phyloP scores from a whole-genome alignment of 2,888 invertebrate genomes.

The Agelastica alni region DNA sequence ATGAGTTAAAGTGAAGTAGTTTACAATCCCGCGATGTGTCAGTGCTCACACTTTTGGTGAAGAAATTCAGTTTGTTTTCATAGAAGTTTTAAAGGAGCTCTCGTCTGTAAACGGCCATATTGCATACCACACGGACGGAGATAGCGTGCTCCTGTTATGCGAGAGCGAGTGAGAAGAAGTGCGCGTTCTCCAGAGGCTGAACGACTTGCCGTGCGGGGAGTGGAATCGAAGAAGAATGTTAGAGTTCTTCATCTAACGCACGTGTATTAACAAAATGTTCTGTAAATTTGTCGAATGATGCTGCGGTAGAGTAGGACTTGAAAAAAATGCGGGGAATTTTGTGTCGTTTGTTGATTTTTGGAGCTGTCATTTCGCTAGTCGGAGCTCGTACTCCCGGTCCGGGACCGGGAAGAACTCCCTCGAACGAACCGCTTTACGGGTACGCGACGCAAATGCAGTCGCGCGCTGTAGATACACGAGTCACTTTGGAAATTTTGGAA shows the following conservation, averaged over 20 bases:
- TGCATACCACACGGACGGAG: slow-evolving; percentile 58
- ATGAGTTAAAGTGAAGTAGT: slow-evolving; percentile 5
- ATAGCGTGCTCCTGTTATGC: slow-evolving; percentile 36
- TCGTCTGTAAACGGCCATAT: slow-evolving; percentile 56
- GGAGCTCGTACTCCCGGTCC: slow-evolving; percentile 52
- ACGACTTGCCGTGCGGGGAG: slow-evolving; percentile 54
- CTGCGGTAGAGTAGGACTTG: slow-evolving; percentile 25
- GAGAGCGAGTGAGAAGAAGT: slow-evolving; percentile 46
- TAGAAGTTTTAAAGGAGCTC: slow-evolving; percentile 46
- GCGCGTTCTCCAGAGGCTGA: slow-evolving; percentile 54
- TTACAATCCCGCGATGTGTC: slow-evolving; percentile 16
- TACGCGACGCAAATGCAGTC: slow-evolving; percentile 71
- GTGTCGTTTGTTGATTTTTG: slow-evolving; percentile 44
- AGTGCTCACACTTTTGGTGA: slow-evolving; percentile 13
- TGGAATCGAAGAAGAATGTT: slow-evolving; percentile 56
- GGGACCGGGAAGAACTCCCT: slow-evolving; percentile 51
- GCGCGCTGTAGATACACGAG: slow-evolving; percentile 83
- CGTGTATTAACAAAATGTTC: slow-evolving; percentile 51
- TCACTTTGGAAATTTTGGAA: slow-evolving; percentile 84
- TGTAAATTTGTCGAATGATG: slow-evolving; percentile 23
- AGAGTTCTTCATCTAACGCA: slow-evolving; percentile 55
- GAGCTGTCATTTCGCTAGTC: slow-evolving; percentile 46
- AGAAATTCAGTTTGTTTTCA: slow-evolving; percentile 45
- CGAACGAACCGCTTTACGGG: slow-evolving; percentile 46
- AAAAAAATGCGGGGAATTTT: slow-evolving; percentile 43